Percentiles rank a stretch among this genome's conserved stretches.
Conservation (phyloP, 2,113 vertebrate species). For the Pterophyllum scalare region DNA sequence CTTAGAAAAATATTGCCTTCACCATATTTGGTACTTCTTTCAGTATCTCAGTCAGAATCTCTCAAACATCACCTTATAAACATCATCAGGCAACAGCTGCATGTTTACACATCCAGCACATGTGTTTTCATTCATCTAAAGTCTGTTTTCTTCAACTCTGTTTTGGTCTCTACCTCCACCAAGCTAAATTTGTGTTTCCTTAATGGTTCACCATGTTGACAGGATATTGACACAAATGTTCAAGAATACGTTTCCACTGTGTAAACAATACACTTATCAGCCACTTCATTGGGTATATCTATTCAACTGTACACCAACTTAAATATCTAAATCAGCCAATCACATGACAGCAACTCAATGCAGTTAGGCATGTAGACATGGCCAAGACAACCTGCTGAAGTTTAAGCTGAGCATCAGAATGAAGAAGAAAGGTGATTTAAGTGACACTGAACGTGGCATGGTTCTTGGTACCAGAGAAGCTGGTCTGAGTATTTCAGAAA, state of each 20-base stretch:
- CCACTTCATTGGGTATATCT: neutral
- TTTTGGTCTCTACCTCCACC: neutral
- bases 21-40: neutral
- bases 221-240: neutral
- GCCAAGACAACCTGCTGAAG: accelerated
- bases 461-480: no score
- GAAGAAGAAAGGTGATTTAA: neutral
- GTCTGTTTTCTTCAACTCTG: neutral
- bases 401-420: neutral
- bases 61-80: neutral
- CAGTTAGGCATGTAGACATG: neutral
- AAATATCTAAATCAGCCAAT: neutral
- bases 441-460: accelerated
- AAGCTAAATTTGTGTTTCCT: neutral
- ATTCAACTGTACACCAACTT: neutral
- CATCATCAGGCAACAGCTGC: neutral
- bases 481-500: no score
- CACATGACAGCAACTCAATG: neutral
- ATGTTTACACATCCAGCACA: neutral
- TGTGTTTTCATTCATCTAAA: no score
- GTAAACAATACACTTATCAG: neutral
- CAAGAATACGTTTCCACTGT: neutral
- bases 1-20: accelerated
- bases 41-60: neutral
- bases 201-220: no score